Percentiles rank a stretch among this genome's conserved stretches.
Conservation (phyloP, 2,888 invertebrate genomes). For the Arrhopalites spinosus region DNA sequence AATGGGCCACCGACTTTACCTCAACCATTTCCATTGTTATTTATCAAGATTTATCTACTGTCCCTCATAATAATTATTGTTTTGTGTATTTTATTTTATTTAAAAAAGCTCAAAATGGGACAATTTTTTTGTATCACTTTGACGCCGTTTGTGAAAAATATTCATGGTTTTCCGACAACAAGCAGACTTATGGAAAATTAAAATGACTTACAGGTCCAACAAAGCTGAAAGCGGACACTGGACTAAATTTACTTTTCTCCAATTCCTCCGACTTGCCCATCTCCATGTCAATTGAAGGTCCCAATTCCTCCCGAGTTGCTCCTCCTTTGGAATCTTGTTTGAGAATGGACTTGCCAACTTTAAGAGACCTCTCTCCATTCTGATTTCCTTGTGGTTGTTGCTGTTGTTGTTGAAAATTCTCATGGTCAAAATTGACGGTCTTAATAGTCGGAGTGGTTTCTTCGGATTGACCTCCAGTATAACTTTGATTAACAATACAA, state of each 20-base stretch:
- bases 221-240: not conserved
- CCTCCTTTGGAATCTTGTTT: not conserved
- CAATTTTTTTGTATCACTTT: too few species aligned
- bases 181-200: too few species aligned
- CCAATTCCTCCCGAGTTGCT: not conserved
- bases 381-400: not conserved
- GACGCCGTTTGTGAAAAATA: too few species aligned
- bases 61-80: too few species aligned
- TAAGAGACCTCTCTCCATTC: not conserved
- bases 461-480: not conserved
- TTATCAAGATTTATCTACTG: too few species aligned
- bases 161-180: too few species aligned
- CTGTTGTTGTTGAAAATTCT: not conserved
- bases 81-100: too few species aligned
- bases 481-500: not conserved
- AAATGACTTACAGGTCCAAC: not conserved
- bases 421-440: too few species aligned
- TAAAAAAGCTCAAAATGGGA: too few species aligned
- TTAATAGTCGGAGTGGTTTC: not conserved
- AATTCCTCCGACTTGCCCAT: not conserved
- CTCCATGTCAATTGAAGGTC: not conserved
- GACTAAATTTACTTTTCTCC: not conserved
- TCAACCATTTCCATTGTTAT: too few species aligned
- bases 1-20: too few species aligned
- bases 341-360: not conserved